A percentile compares a stretch with the other conserved stretches of the same genome.
Conservation (phyloP, 1,140 invertebrate genomes). For the Notospermus geniculatus region DNA sequence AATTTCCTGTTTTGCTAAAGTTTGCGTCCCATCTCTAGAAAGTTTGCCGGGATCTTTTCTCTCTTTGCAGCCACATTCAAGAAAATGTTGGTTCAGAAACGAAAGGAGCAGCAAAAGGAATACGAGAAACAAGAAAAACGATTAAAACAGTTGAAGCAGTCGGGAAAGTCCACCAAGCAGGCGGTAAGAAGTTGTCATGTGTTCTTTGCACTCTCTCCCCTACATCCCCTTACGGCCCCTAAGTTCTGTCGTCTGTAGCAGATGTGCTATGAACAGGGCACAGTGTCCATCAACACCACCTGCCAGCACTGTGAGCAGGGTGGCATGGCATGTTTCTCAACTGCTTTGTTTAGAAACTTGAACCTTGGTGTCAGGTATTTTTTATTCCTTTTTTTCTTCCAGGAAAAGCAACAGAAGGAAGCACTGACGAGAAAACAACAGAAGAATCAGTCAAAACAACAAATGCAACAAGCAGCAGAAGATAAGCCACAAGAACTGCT, state of each 20-base stretch:
- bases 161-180: constrained; percentile 91
- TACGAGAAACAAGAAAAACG: constrained; percentile 98
- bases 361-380: too few species aligned
- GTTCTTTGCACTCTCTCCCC: too few species aligned
- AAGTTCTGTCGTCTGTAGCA: too few species aligned
- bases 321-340: too few species aligned
- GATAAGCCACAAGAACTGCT: constrained; percentile 76
- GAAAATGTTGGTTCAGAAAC: constrained; percentile 96
- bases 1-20: background rate
- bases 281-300: too few species aligned
- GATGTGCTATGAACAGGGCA: too few species aligned
- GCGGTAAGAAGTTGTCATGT: constrained; percentile 63
- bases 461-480: constrained; percentile 66
- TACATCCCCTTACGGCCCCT: too few species aligned
- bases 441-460: constrained; percentile 63
- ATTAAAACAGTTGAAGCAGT: constrained; percentile 89
- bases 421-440: constrained; percentile 89
- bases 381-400: too few species aligned
- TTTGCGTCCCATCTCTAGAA: too few species aligned
- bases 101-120: constrained; percentile 93
- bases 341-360: too few species aligned
- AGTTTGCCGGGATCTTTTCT: too few species aligned
- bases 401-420: constrained; percentile 89
- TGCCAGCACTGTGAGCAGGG: too few species aligned
- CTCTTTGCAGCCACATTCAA: constrained; percentile 82